Evolutionary conservation across 1,140 invertebrate genomes (phyloP).

Genomic region (Parapsyche elsis): DNA sequence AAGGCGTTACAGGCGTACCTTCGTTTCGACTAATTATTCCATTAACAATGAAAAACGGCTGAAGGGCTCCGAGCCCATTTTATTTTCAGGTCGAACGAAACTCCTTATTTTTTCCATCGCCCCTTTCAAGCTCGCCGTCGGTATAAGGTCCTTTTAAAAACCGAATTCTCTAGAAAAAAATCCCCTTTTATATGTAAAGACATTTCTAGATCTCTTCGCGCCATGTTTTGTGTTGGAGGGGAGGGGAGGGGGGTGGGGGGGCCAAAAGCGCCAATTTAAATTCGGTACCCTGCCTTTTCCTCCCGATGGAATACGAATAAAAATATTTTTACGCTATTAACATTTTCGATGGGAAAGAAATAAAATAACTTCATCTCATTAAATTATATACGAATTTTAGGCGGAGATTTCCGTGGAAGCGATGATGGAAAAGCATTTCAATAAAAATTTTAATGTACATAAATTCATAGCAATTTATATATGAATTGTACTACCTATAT

Average conservation of each 20-base stretch:
- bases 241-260: no score
- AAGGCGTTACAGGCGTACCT: slow-evolving; percentile 22
- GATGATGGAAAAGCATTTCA: no score
- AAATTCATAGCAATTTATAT: no score
- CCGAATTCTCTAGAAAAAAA: slow-evolving; percentile 32
- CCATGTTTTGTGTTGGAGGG: no score
- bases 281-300: neutral
- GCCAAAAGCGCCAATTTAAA: slow-evolving; percentile 11
- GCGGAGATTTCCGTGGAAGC: no score
- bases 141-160: slow-evolving; percentile 25
- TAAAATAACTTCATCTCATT: no score
- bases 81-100: slow-evolving; percentile 24
- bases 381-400: no score
- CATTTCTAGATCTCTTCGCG: slow-evolving; percentile 17
- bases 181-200: slow-evolving; percentile 10
- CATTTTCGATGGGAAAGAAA: no score
- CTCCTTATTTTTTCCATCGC: slow-evolving; percentile 32
- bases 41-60: slow-evolving; percentile 56
- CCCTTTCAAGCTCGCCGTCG: slow-evolving; percentile 9
- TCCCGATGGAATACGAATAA: no score
- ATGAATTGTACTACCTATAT: no score
- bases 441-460: no score
- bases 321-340: no score
- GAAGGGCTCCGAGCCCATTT: slow-evolving; percentile 32
- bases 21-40: slow-evolving; percentile 54